Evolutionary conservation across 2,113 vertebrate species (phyloP), one percentile per base, ranked within the genome.

Genomic region (Pungitius pungitius): DNA sequence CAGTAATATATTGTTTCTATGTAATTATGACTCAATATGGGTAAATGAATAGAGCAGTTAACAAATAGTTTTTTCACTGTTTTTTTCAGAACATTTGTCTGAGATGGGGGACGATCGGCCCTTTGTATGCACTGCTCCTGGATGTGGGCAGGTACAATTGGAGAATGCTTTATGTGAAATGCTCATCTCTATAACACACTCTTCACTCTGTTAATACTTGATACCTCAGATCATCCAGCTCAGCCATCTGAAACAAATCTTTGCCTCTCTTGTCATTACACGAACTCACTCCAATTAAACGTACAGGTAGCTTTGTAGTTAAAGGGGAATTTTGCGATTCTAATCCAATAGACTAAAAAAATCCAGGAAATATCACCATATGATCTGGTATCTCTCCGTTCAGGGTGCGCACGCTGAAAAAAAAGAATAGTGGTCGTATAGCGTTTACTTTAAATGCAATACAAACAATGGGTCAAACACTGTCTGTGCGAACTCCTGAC

Each of bases 71-170:
- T 78, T 40, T 10, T 78, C 62, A 1, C 27, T 62, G 18, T 78
- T 78, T 2, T 20, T 76, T 86, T 37, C 78, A 89, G 87, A 86
- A 84, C 73, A 73, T 81, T 80, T 72, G 77, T 90, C 78, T 75
- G 92, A 90, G 83, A 99, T 98, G 97, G 97, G 97, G 89, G 97
- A 99, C 94, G 97, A 99, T 92, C 91, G 97, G 75, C 97, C 97
- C 75, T 99, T 99, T 90, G 97, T 97, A 91, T 99, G 97, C 93
- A 92, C 89, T 85, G 97, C 96, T 80, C 96, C 93, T 0, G 97
- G 97, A 88, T 99, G 97, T 80, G 97, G 97, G 90, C 97, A 98
- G 97, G 97, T 99, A 95, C 66, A 93, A 85, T 58, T 85, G 85
- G 13, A 47, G 11, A 42, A 49, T 4, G 10, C 10, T n/a, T 63